A percentile compares a stretch with the other conserved stretches of the same genome.
Conservation (phyloP, 2,888 invertebrate species). For the Andrena hattorfiana region DNA sequence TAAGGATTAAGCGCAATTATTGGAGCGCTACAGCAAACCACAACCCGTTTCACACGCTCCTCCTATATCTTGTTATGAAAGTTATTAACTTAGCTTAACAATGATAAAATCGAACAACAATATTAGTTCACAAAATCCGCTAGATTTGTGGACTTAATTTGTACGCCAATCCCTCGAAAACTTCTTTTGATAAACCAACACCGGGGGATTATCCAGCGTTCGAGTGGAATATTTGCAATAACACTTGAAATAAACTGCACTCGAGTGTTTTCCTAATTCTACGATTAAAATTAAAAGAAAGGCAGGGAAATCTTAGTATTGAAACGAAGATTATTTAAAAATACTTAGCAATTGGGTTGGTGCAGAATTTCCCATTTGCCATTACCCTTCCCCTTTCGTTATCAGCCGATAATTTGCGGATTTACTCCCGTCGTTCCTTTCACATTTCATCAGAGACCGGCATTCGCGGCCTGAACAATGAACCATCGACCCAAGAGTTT, state of each 20-base stretch:
- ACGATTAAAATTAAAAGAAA: neutral
- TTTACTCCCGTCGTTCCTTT: constrained; percentile 25
- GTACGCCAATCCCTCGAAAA: neutral
- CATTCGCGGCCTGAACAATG: constrained; percentile 13
- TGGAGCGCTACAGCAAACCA: constrained; percentile 79
- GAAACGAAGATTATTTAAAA: neutral
- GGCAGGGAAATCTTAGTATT: too few relatives aligned
- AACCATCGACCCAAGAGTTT: constrained; percentile 15
- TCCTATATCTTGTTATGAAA: constrained; percentile 59
- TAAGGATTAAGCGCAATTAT: constrained; percentile 83
- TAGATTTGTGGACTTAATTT: constrained; percentile 3
- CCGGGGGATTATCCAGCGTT: neutral
- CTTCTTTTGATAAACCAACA: neutral
- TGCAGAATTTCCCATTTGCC: neutral
- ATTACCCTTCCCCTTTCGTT: constrained; percentile 2
- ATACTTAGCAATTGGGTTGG: too few relatives aligned
- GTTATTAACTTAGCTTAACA: constrained; percentile 45
- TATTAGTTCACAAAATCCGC: constrained; percentile 34
- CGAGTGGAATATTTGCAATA: neutral
- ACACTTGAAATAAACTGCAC: neutral
- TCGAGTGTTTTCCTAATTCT: neutral
- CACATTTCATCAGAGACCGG: constrained; percentile 41
- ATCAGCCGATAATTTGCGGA: constrained; percentile 15
- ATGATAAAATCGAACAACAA: constrained; percentile 47
- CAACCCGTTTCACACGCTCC: constrained; percentile 81